phyloP scores from a whole-genome alignment of 2,888 invertebrate species.

The Cryptophagus acutangulus region DNA sequence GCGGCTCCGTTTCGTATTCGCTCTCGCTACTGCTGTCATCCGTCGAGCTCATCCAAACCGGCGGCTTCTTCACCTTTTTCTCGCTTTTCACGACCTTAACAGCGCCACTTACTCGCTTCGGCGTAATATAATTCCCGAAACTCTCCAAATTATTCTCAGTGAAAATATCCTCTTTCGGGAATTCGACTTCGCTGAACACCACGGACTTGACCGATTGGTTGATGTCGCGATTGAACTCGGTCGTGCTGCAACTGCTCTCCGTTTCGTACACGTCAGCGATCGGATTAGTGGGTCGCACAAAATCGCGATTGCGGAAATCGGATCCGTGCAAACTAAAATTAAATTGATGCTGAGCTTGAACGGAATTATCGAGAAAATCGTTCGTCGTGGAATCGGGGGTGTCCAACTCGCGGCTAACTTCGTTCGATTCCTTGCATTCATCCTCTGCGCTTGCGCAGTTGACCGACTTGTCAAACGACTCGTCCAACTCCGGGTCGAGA shows the following conservation, averaged over 20 bases:
- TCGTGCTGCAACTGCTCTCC: conserved; percentile 39
- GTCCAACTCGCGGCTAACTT: not conserved
- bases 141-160: conserved; percentile 36
- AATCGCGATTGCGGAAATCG: conserved; percentile 33
- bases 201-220: conserved; percentile 30
- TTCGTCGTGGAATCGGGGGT: conserved; percentile 35
- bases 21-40: conserved; percentile 6
- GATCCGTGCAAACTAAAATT: conserved; percentile 38
- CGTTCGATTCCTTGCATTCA: conserved; percentile 20
- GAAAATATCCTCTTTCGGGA: conserved; percentile 38
- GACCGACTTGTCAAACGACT: conserved; percentile 4
- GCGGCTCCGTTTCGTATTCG: conserved; percentile 6
- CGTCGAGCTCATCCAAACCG: not conserved
- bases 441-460: not conserved
- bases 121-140: conserved; percentile 39
- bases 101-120: conserved; percentile 17
- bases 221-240: conserved; percentile 27
- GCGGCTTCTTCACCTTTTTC: not conserved
- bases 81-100: too few species aligned
- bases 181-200: conserved; percentile 41
- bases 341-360: conserved; percentile 26
- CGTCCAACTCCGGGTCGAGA: conserved; percentile 28
- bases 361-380: conserved; percentile 16
- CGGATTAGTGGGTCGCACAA: conserved; percentile 28
- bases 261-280: conserved; percentile 38